These are phyloP conservation scores for Drosophila melanosoma DNA, from an alignment of 2,888 invertebrate species.

Conservation along the genomic window DNA sequence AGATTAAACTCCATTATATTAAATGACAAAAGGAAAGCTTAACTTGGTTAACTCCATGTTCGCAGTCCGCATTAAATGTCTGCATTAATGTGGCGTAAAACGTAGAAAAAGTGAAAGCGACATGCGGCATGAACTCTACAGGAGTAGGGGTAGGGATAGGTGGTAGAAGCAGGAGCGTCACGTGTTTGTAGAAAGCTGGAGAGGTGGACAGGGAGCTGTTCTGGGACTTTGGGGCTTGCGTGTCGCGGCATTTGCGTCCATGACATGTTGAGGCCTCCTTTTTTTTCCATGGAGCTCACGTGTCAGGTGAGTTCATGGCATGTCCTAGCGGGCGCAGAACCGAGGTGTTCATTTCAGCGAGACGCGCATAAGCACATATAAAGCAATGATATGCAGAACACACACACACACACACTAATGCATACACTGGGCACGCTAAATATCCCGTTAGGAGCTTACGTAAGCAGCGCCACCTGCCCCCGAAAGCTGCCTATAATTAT, in stretches of 20 bases:
- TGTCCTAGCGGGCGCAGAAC: slow-evolving; percentile 24
- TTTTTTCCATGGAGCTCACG: slow-evolving; percentile 62
- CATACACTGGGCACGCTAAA: slow-evolving; percentile 53
- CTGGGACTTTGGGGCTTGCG: slow-evolving; percentile 63
- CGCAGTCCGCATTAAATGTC: slow-evolving; percentile 46
- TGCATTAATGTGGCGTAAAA: slow-evolving; percentile 52
- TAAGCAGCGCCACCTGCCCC: slow-evolving; percentile 62
- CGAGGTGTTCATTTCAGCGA: slow-evolving; percentile 70
- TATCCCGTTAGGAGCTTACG: slow-evolving; percentile 79
- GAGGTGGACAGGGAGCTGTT: background rate
- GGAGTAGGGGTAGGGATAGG: background rate
- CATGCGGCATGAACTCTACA: background rate
- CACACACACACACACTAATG: slow-evolving; percentile 33
- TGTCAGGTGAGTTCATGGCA: slow-evolving; percentile 62
- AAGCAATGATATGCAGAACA: slow-evolving; percentile 72
- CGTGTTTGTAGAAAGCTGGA: background rate
- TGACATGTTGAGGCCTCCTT: slow-evolving; percentile 74
- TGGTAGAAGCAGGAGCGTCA: background rate
- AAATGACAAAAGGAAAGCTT: background rate
- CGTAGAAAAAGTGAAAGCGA: slow-evolving; percentile 52
- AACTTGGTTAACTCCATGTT: slow-evolving; percentile 6
- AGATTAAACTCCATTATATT: background rate
- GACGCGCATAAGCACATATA: slow-evolving; percentile 73
- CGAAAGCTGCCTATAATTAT: slow-evolving; percentile 57
- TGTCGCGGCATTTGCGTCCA: slow-evolving; percentile 71